phyloP scores from a whole-genome alignment of 2,113 vertebrate species.

The Tachysurus fulvidraco region DNA sequence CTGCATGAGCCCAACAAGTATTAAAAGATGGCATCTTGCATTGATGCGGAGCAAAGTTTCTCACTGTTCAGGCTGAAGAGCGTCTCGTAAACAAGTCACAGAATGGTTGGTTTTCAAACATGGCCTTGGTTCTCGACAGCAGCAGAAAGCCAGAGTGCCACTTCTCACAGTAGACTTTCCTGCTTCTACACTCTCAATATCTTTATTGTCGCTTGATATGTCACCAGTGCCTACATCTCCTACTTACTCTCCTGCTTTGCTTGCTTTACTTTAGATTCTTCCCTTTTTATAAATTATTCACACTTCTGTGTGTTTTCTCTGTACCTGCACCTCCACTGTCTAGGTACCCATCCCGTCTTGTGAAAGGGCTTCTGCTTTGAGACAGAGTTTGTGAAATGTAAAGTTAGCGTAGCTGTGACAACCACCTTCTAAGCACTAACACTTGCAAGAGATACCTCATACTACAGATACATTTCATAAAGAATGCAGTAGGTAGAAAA shows the following conservation, averaged over 20 bases:
- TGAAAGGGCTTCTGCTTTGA: conserved; percentile 76
- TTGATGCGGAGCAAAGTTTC: conserved; percentile 50
- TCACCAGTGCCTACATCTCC: conserved; percentile 78
- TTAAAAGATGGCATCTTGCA: conserved; percentile 36
- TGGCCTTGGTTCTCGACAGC: conserved; percentile 73
- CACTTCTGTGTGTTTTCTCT: conserved; percentile 72
- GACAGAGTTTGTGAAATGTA: conserved; percentile 79
- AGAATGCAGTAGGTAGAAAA: conserved; percentile 62
- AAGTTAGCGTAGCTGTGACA: conserved; percentile 79
- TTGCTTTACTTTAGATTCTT: conserved; percentile 76
- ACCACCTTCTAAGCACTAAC: conserved; percentile 78
- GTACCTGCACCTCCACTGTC: conserved; percentile 74
- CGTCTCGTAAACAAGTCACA: conserved; percentile 78
- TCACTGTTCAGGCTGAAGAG: conserved; percentile 56
- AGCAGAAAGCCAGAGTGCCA: conserved; percentile 71
- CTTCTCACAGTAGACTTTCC: conserved; percentile 68
- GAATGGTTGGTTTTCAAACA: conserved; percentile 74
- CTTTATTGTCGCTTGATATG: conserved; percentile 81
- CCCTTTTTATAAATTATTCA: conserved; percentile 79
- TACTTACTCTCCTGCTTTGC: conserved; percentile 80
- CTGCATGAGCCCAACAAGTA: conserved; percentile 30
- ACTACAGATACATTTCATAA: conserved; percentile 62
- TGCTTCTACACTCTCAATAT: conserved; percentile 61
- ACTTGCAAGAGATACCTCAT: conserved; percentile 78
- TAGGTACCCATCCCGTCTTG: conserved; percentile 73